A percentile compares a stretch with the other conserved stretches of the same genome.
phyloP scores from a whole-genome alignment of 2,113 vertebrate genomes.

The Cavia aperea region DNA sequence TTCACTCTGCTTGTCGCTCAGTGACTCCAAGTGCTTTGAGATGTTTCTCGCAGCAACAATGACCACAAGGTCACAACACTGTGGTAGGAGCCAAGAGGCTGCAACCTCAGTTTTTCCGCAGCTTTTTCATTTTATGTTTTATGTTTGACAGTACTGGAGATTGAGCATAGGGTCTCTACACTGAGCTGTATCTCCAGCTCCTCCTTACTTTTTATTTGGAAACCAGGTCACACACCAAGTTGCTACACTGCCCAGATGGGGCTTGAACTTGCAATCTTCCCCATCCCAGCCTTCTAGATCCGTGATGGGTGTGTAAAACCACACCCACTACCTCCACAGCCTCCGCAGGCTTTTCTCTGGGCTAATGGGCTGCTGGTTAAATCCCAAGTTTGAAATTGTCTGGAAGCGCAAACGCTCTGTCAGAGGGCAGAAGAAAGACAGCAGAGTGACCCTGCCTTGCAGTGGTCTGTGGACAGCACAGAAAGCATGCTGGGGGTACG shows the following conservation, averaged over 20 bases:
- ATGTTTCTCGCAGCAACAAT: not conserved
- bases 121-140: not conserved
- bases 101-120: not conserved
- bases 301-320: not conserved
- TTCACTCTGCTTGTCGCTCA: not conserved
- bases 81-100: not conserved
- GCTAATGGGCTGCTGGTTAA: not conserved
- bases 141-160: not conserved
- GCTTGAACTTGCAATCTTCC: not conserved
- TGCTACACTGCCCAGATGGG: not conserved
- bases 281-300: not conserved
- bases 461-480: not conserved
- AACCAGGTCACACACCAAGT: not conserved
- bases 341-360: not conserved
- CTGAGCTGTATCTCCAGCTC: not conserved
- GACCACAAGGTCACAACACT: not conserved
- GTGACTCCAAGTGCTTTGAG: not conserved
- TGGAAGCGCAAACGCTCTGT: not conserved
- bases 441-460: not conserved
- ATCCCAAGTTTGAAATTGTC: not conserved
- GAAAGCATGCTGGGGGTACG: rapidly evolving
- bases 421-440: not conserved
- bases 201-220: not conserved
- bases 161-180: not conserved
- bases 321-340: rapidly evolving